A percentile compares a stretch with the other conserved stretches of the same genome.
These are phyloP conservation scores for silkworm (Bombyx mori) DNA, from an alignment of 1,140 invertebrate species.

Conservation along the genomic window ASM3026992v2 NC_085120.1:10515501-10516000, in stretches of 20 bases:
- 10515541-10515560: too few relatives aligned
- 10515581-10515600: neutral
- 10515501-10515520: too few relatives aligned
- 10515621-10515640: slow-evolving; percentile 10
- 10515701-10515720: too few relatives aligned
- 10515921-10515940: too few relatives aligned
- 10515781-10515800: slow-evolving; percentile 21
- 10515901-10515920: too few relatives aligned
- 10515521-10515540: too few relatives aligned
- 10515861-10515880: too few relatives aligned
- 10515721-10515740: neutral
- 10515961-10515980: too few relatives aligned
- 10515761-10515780: slow-evolving; percentile 11
- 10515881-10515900: too few relatives aligned
- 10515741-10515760: slow-evolving; percentile 6
- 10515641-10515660: neutral
- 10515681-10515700: neutral
- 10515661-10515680: slow-evolving; percentile 11
- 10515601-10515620: slow-evolving; percentile 9
- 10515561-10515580: too few relatives aligned
- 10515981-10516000: too few relatives aligned
- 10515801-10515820: slow-evolving; percentile 6
- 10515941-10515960: too few relatives aligned
- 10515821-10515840: slow-evolving; percentile 2
- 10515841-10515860: neutral